phyloP scores from a whole-genome alignment of 2,888 invertebrate species.

The Colostygia pectinataria region DNA sequence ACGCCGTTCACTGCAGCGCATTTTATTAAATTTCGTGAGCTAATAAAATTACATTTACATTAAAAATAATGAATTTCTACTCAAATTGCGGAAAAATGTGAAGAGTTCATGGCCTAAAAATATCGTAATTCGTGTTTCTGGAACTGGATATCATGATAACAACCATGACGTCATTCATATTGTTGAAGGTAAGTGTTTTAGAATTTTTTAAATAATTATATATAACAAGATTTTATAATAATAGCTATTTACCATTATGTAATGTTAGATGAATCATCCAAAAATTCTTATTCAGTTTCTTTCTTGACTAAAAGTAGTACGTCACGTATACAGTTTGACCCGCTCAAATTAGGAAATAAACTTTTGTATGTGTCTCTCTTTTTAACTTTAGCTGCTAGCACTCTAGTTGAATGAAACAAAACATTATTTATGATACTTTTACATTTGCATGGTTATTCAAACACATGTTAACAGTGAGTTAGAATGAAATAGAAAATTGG shows the following conservation, averaged over 20 bases:
- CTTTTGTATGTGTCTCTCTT: constrained; percentile 43
- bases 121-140: constrained; percentile 63
- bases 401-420: constrained; percentile 29
- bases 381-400: constrained; percentile 35
- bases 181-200: constrained; percentile 72
- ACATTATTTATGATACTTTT: constrained; percentile 4
- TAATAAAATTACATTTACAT: constrained; percentile 43
- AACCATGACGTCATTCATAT: constrained; percentile 83
- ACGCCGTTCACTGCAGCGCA: constrained; percentile 64
- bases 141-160: constrained; percentile 81
- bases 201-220: constrained; percentile 14
- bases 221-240: constrained; percentile 2
- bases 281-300: constrained; percentile 68
- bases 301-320: constrained; percentile 63
- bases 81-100: constrained; percentile 50
- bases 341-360: constrained; percentile 37
- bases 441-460: constrained; percentile 28
- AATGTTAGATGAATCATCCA: constrained; percentile 51
- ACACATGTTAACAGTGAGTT: constrained; percentile 47
- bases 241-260: background rate
- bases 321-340: constrained; percentile 66
- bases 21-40: constrained; percentile 54
- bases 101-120: constrained; percentile 42
- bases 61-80: constrained; percentile 55
- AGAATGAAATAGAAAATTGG: constrained; percentile 73